These are phyloP conservation scores for Drosophila buzzatii DNA, from an alignment of 2,888 invertebrate species.

Conservation along the genomic window DNA sequence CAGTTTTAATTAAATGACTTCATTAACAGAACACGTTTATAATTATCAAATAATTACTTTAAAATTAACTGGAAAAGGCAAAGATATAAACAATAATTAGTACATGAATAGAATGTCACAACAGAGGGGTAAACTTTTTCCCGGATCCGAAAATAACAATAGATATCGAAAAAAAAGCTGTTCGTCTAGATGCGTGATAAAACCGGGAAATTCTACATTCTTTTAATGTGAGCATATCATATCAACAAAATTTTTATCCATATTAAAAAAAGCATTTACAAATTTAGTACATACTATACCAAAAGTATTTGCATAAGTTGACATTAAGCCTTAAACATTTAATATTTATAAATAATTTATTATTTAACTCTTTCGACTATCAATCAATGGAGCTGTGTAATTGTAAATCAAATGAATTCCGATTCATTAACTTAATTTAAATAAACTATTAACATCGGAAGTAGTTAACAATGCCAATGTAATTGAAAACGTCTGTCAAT, in stretches of 20 bases:
- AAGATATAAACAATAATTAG: constrained; percentile 16
- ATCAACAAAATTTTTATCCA: not conserved
- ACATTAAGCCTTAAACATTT: not conserved
- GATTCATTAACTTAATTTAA: constrained; percentile 10
- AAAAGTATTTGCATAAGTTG: constrained; percentile 5
- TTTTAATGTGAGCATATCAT: not conserved
- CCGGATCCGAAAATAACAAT: constrained; percentile 42
- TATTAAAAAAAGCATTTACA: not conserved
- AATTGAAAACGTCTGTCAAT: constrained; percentile 38
- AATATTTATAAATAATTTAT: constrained; percentile 7
- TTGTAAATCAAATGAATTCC: constrained; percentile 29
- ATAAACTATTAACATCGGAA: constrained; percentile 37
- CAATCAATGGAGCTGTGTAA: constrained; percentile 10
- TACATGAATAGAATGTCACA: constrained; percentile 36
- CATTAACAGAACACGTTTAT: constrained; percentile 5
- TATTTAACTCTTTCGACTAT: constrained; percentile 4
- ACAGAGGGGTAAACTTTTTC: constrained; percentile 20
- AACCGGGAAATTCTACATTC: constrained; percentile 4
- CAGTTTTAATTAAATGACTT: constrained; percentile 1
- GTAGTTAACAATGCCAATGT: constrained; percentile 23
- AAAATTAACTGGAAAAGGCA: constrained; percentile 12
- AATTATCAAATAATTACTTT: constrained; percentile 17
- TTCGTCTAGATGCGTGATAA: not conserved
- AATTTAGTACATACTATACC: not conserved
- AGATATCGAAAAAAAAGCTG: not conserved